Evolutionary conservation across 2,797 vertebrate species (phyloP), one percentile per base, ranked within the genome.

Genomic region (Acipenser transmontanus): DNA sequence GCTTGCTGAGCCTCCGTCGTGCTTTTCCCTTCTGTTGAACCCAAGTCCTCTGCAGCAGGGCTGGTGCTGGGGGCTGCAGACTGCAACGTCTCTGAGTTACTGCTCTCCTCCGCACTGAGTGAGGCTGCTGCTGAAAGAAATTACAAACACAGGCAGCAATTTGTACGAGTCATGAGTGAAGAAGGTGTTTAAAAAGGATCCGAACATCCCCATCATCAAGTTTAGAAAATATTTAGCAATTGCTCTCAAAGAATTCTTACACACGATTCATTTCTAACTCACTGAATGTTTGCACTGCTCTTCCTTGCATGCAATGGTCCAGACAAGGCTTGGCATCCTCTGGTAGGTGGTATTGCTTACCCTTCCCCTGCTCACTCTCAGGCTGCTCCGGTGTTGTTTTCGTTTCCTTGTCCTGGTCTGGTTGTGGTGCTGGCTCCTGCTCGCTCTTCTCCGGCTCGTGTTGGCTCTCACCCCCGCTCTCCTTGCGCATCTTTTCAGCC

Each of bases 391-490:
- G 50, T 0, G 70, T 3, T 6, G 57, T 81, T 74, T 80, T 80
- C 0, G 73, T 70, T 52, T 76, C 81, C 7, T 48, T 80, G 68
- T 86, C 87, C 20, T 82, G 87, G 0, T 69, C 78, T 5, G 80
- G 74, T 57, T 78, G 34, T 71, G 68, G 76, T 59, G 72, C 72
- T 6, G 67, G 75, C 8, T 47, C 68, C 64, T 76, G 86, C 4
- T 88, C 90, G 60, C 73, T 78, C 72, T 83, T 92, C 68, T 90
- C 91, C 65, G 72, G 73, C 72, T 92, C 91, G 68, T 83, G 70
- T 13, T 79, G 79, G 65, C 77, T 84, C 65, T 69, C 79, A 6
- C 49, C 57, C 69, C 89, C 93, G 12, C 56, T 61, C 7, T 90
- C 91, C 72, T 66, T 80, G 72, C 84, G 88, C 47, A 74, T 66